A percentile compares a stretch with the other conserved stretches of the same genome.
Evolutionary conservation across 2,113 vertebrate genomes (phyloP).

Genomic region (Rostratula benghalensis): DNA sequence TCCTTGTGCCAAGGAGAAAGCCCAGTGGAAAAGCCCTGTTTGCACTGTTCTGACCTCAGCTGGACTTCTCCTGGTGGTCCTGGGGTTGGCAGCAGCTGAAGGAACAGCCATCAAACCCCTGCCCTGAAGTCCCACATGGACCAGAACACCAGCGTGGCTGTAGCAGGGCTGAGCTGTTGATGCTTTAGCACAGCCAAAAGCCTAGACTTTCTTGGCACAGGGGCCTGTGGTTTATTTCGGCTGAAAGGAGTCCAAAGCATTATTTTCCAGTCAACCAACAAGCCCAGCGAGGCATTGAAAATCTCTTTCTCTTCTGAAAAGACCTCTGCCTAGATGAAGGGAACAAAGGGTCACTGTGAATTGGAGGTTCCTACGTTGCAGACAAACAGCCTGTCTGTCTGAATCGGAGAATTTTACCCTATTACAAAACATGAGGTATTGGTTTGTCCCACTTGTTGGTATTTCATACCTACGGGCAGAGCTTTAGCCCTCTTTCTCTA

Average conservation of each 20-base stretch:
- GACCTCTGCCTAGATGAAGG: constrained; percentile 7
- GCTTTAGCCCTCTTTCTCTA: not conserved
- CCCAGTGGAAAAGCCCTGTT: not conserved
- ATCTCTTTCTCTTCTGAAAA: constrained; percentile 27
- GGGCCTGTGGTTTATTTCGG: constrained; percentile 29
- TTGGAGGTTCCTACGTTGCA: not conserved
- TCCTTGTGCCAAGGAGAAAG: not conserved
- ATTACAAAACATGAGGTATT: not conserved
- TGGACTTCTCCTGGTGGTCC: not conserved
- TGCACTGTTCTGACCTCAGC: not conserved
- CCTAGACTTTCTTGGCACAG: constrained; percentile 24
- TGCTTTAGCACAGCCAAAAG: not conserved
- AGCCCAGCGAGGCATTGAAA: constrained; percentile 45
- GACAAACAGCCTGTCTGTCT: not conserved
- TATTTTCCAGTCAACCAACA: constrained; percentile 55
- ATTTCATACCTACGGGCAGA: not conserved
- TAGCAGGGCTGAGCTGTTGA: not conserved
- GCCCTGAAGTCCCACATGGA: not conserved
- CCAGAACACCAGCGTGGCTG: not conserved
- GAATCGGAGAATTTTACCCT: not conserved
- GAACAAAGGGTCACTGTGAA: constrained; percentile 42
- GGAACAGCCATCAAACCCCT: not conserved
- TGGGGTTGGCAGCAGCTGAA: not conserved
- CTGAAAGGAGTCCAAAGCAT: constrained; percentile 53
- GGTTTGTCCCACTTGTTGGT: not conserved